phyloP scores from a whole-genome alignment of 2,888 invertebrate species.

The Clusia tigrina region DNA sequence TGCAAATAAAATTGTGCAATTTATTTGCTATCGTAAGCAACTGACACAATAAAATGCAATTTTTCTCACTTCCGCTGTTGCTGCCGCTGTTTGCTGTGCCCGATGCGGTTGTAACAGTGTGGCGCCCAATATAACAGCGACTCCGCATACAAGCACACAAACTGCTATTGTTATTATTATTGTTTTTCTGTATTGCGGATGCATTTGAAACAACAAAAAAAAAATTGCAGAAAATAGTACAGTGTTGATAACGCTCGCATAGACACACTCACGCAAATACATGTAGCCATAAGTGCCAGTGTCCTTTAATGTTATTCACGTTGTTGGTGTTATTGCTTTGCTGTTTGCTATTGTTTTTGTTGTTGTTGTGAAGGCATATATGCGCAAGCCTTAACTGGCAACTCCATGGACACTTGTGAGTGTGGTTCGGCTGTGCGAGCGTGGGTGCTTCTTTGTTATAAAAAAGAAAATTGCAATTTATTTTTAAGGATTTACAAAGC shows the following conservation, averaged over 20 bases:
- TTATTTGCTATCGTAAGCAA: conserved; percentile 42
- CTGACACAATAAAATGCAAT: conserved; percentile 42
- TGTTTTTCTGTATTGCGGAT: neutral
- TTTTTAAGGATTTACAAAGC: conserved; percentile 36
- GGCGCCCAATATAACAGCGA: conserved; percentile 5
- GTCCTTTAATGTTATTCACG: conserved; percentile 1
- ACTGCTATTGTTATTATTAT: conserved; percentile 15
- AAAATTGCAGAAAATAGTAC: neutral
- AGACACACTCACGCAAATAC: neutral
- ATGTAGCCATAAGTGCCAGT: neutral
- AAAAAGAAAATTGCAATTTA: conserved; percentile 34
- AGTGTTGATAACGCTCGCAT: neutral
- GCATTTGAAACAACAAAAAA: neutral
- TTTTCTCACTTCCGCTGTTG: conserved; percentile 19
- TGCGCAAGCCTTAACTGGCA: neutral
- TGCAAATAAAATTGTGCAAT: conserved; percentile 44
- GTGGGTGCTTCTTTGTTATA: conserved; percentile 10
- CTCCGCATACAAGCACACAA: neutral
- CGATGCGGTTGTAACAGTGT: conserved; percentile 1
- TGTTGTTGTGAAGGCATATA: neutral
- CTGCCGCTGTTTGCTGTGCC: neutral
- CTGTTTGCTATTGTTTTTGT: neutral
- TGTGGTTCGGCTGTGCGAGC: neutral
- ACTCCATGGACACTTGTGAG: neutral
- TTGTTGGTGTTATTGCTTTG: neutral